Percentiles rank a stretch among this genome's conserved stretches.
Evolutionary conservation across 2,888 invertebrate species (phyloP).

Genomic region (Aethes cnicana): DNA sequence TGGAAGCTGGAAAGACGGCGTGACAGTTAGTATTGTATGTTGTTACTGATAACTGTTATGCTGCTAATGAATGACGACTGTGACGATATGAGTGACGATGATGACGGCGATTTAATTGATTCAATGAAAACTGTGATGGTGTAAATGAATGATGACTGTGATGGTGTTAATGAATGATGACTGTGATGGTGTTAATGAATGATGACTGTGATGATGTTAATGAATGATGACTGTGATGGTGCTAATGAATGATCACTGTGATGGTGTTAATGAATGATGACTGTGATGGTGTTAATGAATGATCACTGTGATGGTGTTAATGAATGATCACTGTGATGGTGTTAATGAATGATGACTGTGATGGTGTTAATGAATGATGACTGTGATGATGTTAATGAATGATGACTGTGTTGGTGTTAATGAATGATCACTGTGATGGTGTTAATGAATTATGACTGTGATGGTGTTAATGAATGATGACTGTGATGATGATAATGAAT

Average conservation of each 20-base stretch:
- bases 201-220: not conserved
- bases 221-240: no score
- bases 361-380: not conserved
- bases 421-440: no score
- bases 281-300: not conserved
- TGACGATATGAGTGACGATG: not conserved
- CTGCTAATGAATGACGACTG: not conserved
- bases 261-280: not conserved
- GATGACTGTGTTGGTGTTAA: not conserved
- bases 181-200: not conserved
- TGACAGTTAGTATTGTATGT: not conserved
- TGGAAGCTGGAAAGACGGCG: conserved; percentile 46
- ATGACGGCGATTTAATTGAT: not conserved
- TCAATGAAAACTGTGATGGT: no score
- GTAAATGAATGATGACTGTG: not conserved
- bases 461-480: not conserved
- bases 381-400: not conserved
- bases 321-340: no score
- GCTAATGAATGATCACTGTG: not conserved
- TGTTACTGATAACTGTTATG: no score
- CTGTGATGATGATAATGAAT: not conserved
- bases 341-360: not conserved
- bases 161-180: not conserved
- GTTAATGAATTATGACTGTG: no score
- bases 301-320: not conserved